A percentile compares a stretch with the other conserved stretches of the same genome.
Evolutionary conservation across 2,113 vertebrate species (phyloP).

Genomic region (Onychostruthus taczanowskii): DNA sequence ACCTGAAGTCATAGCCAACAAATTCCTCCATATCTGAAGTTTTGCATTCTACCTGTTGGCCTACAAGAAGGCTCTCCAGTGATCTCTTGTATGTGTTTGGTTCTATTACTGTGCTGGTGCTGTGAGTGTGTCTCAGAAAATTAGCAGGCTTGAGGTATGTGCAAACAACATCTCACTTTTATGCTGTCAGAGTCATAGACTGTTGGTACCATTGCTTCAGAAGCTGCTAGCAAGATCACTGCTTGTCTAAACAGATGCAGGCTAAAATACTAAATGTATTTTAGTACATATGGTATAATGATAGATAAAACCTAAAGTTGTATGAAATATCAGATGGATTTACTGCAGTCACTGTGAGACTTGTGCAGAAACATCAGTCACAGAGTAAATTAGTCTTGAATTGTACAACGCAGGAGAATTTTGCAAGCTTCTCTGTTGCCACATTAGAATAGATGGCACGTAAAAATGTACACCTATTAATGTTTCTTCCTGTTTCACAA

Average conservation of each 20-base stretch:
- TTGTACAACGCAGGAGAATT: neutral
- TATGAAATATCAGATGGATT: neutral
- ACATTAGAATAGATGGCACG: neutral
- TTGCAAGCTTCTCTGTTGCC: neutral
- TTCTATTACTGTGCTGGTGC: neutral
- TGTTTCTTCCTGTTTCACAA: neutral
- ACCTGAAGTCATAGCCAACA: neutral
- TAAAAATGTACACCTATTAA: neutral
- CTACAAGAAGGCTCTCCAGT: neutral
- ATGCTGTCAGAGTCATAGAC: neutral
- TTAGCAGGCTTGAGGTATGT: neutral
- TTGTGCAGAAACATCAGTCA: neutral
- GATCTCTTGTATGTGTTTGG: neutral
- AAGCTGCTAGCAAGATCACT: neutral
- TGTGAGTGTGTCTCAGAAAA: neutral
- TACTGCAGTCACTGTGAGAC: neutral
- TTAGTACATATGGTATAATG: neutral
- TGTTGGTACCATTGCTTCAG: neutral
- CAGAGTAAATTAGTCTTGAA: neutral
- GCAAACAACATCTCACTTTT: neutral
- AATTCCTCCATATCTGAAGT: neutral
- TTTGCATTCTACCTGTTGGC: neutral
- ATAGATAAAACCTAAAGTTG: neutral
- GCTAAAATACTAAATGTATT: neutral
- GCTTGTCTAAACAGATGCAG: neutral